These are phyloP conservation scores for Indicator indicator DNA, from an alignment of 2,113 vertebrate genomes.

Conservation along the genomic window DNA sequence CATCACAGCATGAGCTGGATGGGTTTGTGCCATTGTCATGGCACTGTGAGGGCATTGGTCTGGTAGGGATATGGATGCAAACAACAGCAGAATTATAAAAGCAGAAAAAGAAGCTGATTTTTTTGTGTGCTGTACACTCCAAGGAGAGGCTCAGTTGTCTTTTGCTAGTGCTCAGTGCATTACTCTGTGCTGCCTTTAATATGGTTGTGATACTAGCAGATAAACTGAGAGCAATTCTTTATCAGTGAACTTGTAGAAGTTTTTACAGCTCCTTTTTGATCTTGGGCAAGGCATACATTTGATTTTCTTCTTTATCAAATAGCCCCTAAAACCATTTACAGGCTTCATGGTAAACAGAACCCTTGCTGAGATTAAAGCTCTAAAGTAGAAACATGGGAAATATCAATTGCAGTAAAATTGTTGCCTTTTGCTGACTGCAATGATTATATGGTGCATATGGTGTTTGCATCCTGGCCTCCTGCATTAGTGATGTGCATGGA, in stretches of 20 bases:
- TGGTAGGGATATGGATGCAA: neutral
- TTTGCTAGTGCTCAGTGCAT: neutral
- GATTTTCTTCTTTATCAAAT: constrained; percentile 28
- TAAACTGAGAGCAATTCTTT: neutral
- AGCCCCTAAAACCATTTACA: neutral
- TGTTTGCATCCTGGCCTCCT: neutral
- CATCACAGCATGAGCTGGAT: neutral
- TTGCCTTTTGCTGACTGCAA: neutral
- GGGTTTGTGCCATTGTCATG: neutral
- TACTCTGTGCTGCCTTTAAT: neutral
- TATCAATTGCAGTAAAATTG: neutral
- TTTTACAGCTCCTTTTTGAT: neutral
- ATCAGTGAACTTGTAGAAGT: neutral
- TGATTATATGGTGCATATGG: neutral
- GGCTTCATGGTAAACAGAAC: neutral
- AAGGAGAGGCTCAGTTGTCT: neutral
- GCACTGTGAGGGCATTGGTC: accelerated
- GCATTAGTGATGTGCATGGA: neutral
- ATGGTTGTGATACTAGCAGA: neutral
- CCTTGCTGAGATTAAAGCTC: constrained; percentile 25
- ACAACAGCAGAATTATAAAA: neutral
- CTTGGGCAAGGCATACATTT: neutral
- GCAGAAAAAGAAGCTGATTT: neutral
- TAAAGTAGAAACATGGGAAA: neutral
- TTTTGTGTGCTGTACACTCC: neutral